Evolutionary conservation across 2,113 vertebrate species (phyloP).

Genomic region (Triplophysa rosa): DNA sequence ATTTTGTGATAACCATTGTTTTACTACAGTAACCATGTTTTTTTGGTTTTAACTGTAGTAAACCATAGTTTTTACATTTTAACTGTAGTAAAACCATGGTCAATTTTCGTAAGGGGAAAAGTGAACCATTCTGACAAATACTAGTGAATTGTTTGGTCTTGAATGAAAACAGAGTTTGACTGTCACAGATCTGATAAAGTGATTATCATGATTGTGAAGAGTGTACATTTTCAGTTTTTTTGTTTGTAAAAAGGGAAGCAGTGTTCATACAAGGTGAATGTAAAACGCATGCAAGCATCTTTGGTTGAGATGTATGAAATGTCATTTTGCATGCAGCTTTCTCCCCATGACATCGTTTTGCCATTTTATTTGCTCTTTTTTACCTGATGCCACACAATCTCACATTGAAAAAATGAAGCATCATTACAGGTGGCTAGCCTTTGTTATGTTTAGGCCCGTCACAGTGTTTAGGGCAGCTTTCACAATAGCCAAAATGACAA

Average conservation of each 20-base stretch:
- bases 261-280: neutral
- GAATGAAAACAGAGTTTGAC: neutral
- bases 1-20: too few species aligned
- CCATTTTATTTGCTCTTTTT: neutral
- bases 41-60: too few species aligned
- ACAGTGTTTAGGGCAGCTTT: neutral
- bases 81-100: too few species aligned
- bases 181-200: too few species aligned
- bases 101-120: too few species aligned
- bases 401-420: too few species aligned
- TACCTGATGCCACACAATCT: neutral
- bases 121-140: neutral
- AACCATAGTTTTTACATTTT: too few species aligned
- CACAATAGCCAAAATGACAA: neutral
- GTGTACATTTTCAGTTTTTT: neutral
- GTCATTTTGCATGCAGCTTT: neutral
- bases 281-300: neutral
- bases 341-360: neutral
- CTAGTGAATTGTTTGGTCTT: neutral
- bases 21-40: too few species aligned
- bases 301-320: conserved; percentile 7
- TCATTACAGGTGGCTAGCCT: too few species aligned
- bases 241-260: neutral
- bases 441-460: neutral
- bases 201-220: neutral